Conservation (phyloP, 2,888 invertebrate genomes). For the Melinaea marsaeus region DNA sequence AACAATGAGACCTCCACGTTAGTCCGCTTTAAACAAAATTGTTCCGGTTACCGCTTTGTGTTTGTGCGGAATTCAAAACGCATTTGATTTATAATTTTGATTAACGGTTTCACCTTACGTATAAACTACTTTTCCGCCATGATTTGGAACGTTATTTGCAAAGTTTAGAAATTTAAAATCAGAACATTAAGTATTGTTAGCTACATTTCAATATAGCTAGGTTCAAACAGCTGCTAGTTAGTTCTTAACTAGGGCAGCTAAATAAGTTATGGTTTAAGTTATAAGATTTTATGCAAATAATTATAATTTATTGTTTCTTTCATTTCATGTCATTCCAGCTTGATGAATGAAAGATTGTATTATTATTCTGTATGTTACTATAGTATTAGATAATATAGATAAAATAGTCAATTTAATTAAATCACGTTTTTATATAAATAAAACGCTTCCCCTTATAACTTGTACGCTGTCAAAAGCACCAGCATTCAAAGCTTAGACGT, state of each 20-base stretch:
- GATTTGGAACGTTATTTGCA: conserved; percentile 19
- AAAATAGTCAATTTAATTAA: no score
- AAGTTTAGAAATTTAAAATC: conserved; percentile 12
- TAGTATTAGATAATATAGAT: no score
- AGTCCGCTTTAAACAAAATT: conserved; percentile 27
- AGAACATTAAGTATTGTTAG: conserved; percentile 14
- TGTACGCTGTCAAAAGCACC: neutral
- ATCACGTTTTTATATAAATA: no score
- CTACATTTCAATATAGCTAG: conserved; percentile 19
- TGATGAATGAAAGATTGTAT: no score
- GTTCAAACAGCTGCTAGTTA: conserved; percentile 20
- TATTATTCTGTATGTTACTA: no score
- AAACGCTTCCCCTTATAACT: no score
- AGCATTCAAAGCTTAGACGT: conserved; percentile 8
- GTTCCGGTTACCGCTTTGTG: conserved; percentile 26
- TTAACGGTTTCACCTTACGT: conserved; percentile 25
- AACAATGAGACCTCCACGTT: conserved; percentile 25
- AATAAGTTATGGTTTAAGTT: conserved; percentile 6
- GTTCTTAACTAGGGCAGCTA: conserved; percentile 21
- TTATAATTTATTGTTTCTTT: neutral
- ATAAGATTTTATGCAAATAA: neutral
- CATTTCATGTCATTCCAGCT: no score
- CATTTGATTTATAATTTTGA: conserved; percentile 29
- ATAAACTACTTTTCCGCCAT: conserved; percentile 20
- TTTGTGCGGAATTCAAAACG: conserved; percentile 22